These are phyloP conservation scores for Heliconius ismenius DNA, from an alignment of 2,888 invertebrate genomes.

Conservation along the genomic window DNA sequence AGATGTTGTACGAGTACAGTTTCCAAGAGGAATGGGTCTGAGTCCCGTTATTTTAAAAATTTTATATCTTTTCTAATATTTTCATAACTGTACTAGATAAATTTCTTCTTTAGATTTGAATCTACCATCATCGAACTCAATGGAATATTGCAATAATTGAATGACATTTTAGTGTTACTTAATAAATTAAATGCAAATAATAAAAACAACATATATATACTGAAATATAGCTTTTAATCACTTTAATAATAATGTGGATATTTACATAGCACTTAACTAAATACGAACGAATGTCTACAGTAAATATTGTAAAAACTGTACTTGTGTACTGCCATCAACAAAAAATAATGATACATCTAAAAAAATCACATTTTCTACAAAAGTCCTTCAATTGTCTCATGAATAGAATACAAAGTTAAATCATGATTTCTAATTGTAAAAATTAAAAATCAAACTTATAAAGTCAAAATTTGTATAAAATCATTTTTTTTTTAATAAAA, in stretches of 20 bases:
- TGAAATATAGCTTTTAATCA: slow-evolving; percentile 81
- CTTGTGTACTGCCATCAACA: slow-evolving; percentile 32
- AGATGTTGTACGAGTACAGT: too few relatives aligned
- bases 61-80: too few relatives aligned
- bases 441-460: neutral
- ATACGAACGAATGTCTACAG: slow-evolving; percentile 75
- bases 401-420: neutral
- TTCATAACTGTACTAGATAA: too few relatives aligned
- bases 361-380: slow-evolving; percentile 30
- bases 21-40: too few relatives aligned
- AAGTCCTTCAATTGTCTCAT: neutral
- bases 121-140: too few relatives aligned
- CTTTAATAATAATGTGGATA: slow-evolving; percentile 73
- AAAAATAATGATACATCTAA: slow-evolving; percentile 10
- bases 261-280: slow-evolving; percentile 71
- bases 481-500: slow-evolving; percentile 2
- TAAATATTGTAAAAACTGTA: slow-evolving; percentile 72
- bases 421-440: slow-evolving; percentile 16
- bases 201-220: slow-evolving; percentile 52
- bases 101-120: too few relatives aligned
- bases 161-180: neutral
- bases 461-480: neutral
- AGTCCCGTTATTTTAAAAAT: too few relatives aligned
- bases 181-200: slow-evolving; percentile 4
- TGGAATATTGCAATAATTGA: too few relatives aligned